Conservation (phyloP, 2,113 vertebrate species). For the Oncorhynchus gorbuscha region DNA sequence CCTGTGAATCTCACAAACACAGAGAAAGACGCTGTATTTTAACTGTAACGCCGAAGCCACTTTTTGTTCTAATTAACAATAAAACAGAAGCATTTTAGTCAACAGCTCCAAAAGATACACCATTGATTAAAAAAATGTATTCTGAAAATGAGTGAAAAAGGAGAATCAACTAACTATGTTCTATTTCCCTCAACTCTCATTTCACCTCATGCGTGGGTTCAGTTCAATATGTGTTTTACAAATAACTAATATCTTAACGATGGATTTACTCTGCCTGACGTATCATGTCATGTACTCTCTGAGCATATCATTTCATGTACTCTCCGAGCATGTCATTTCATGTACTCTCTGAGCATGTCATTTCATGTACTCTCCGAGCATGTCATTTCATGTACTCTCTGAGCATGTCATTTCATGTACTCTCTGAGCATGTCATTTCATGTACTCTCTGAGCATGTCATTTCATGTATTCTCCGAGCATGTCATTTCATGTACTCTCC, state of each 20-base stretch:
- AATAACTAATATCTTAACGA: conserved; percentile 1
- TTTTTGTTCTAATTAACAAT: background rate
- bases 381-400: conserved; percentile 39
- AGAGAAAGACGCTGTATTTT: conserved; percentile 7
- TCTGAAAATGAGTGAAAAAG: background rate
- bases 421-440: too few species aligned
- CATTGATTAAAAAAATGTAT: background rate
- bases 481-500: conserved; percentile 39
- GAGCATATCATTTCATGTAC: conserved; percentile 14
- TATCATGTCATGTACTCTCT: conserved; percentile 36
- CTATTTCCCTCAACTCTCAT: background rate
- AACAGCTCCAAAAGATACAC: background rate
- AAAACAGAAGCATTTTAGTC: conserved; percentile 1
- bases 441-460: conserved; percentile 32
- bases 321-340: too few species aligned
- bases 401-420: conserved; percentile 14
- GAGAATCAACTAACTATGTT: background rate
- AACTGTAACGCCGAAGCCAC: background rate
- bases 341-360: conserved; percentile 32
- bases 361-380: too few species aligned
- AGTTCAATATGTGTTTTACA: background rate
- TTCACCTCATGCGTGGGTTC: background rate
- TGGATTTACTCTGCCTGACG: conserved; percentile 16
- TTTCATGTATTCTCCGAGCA: too few species aligned
- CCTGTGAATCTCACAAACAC: conserved; percentile 28